phyloP scores from a whole-genome alignment of 2,888 invertebrate species.

The Pyrgus malvae region DNA sequence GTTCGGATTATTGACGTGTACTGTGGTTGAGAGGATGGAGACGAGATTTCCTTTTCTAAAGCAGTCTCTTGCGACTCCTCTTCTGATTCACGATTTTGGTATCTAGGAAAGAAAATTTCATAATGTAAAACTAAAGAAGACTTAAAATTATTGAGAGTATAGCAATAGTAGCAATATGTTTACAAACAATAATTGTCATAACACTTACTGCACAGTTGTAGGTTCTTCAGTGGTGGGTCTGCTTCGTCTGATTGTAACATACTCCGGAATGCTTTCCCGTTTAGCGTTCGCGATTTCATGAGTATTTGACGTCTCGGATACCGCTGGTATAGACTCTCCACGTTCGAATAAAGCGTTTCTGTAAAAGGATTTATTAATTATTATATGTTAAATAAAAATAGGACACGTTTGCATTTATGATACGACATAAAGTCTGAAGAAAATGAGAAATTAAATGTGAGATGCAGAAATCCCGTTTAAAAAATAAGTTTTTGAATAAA shows the following conservation, averaged over 20 bases:
- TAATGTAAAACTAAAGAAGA: too few relatives aligned
- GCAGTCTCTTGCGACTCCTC: slow-evolving; percentile 59
- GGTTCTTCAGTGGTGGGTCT: slow-evolving; percentile 75
- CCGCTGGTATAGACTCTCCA: slow-evolving; percentile 53
- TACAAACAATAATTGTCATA: neutral
- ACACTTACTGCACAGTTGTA: slow-evolving; percentile 74
- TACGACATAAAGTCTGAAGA: too few relatives aligned
- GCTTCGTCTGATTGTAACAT: slow-evolving; percentile 85
- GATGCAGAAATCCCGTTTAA: too few relatives aligned
- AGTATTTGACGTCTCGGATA: slow-evolving; percentile 52
- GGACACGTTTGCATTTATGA: too few relatives aligned
- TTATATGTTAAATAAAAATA: too few relatives aligned
- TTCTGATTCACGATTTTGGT: slow-evolving; percentile 53
- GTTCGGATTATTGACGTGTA: slow-evolving; percentile 65
- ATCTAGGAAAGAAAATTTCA: slow-evolving; percentile 50
- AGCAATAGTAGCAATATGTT: too few relatives aligned
- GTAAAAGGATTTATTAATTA: too few relatives aligned
- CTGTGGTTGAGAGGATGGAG: slow-evolving; percentile 60
- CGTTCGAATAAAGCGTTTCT: slow-evolving; percentile 74
- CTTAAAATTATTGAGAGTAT: too few relatives aligned
- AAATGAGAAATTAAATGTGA: too few relatives aligned
- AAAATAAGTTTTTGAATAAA: too few relatives aligned
- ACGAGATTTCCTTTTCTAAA: slow-evolving; percentile 70
- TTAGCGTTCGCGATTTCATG: slow-evolving; percentile 55
- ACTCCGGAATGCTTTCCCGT: slow-evolving; percentile 79